phyloP scores from a whole-genome alignment of 2,113 vertebrate genomes.

The Nothoprocta pentlandii region DNA sequence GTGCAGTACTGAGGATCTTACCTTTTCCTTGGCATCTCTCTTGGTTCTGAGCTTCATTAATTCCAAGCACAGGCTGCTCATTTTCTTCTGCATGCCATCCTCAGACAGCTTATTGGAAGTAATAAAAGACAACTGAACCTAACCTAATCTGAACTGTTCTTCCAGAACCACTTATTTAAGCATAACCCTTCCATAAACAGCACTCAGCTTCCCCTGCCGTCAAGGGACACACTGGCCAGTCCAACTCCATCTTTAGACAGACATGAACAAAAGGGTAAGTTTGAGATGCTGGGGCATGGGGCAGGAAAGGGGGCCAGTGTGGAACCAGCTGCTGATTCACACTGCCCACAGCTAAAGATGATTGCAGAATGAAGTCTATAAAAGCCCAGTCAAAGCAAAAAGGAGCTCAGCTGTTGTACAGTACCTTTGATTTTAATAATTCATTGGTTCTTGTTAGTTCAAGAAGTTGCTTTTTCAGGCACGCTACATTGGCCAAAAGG shows the following conservation, averaged over 20 bases:
- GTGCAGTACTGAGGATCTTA: neutral
- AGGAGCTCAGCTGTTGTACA: rapidly evolving
- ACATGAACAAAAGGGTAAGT: rapidly evolving
- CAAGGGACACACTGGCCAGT: rapidly evolving
- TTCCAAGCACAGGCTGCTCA: conserved; percentile 88
- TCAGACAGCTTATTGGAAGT: conserved; percentile 85
- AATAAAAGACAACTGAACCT: neutral
- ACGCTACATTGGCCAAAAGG: conserved; percentile 83
- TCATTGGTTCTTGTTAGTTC: conserved; percentile 90
- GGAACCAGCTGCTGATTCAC: neutral
- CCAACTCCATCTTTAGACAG: neutral
- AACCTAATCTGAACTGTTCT: neutral
- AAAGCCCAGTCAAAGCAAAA: neutral
- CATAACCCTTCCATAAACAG: rapidly evolving
- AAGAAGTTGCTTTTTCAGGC: conserved; percentile 88
- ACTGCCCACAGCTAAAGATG: neutral
- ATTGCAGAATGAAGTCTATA: neutral
- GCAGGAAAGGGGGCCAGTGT: rapidly evolving
- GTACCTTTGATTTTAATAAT: conserved; percentile 92
- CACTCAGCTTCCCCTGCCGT: neutral
- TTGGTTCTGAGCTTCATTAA: conserved; percentile 90
- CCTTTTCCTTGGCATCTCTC: conserved; percentile 88
- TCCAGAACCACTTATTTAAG: neutral
- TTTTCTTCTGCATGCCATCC: conserved; percentile 88
- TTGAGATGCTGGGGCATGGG: neutral